These are phyloP conservation scores for Eumacrocentrus americanus DNA, from an alignment of 2,888 invertebrate species.

Conservation along the genomic window DNA sequence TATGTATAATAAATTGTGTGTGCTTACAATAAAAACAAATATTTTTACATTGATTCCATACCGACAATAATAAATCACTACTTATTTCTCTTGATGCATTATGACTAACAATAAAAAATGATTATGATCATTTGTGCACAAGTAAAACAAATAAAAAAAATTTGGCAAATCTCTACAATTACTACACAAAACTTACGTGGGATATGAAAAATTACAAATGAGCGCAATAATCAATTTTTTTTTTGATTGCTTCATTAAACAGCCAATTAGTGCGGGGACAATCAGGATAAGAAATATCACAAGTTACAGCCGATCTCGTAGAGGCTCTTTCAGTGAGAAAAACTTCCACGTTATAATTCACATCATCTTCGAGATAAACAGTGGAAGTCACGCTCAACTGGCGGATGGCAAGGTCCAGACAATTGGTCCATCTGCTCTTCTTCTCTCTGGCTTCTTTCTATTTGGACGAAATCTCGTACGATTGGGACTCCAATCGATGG, in stretches of 20 bases:
- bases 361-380: too few species aligned
- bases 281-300: conserved; percentile 25
- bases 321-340: not conserved
- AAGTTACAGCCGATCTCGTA: conserved; percentile 11
- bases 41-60: not conserved
- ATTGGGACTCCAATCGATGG: conserved; percentile 52
- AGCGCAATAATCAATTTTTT: not conserved
- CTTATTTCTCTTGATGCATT: not conserved
- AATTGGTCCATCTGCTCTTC: conserved; percentile 49
- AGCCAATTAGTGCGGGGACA: not conserved
- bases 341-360: not conserved
- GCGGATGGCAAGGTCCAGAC: conserved; percentile 50
- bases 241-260: not conserved
- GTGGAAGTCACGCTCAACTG: conserved; percentile 36
- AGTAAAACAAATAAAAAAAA: not conserved
- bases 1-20: too few species aligned
- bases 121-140: conserved; percentile 11
- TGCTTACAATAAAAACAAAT: not conserved
- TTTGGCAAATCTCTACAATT: too few species aligned
- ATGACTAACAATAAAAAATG: conserved; percentile 9
- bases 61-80: not conserved
- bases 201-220: not conserved
- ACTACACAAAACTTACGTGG: not conserved
- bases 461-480: conserved; percentile 44
- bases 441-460: conserved; percentile 50